Conservation (phyloP, 2,888 invertebrate genomes). For the Baccha elongata region DNA sequence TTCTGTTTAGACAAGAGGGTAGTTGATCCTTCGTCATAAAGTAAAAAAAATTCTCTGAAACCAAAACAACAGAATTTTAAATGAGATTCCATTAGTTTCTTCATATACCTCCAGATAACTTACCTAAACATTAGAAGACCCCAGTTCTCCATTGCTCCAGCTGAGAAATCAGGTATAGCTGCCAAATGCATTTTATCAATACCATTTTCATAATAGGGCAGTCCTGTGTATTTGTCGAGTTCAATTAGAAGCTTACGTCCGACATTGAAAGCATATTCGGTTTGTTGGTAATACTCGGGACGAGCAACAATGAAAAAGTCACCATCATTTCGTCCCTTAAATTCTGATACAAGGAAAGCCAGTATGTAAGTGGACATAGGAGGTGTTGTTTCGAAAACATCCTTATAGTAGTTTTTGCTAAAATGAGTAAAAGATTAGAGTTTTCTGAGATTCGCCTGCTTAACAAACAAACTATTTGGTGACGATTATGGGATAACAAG, state of each 20-base stretch:
- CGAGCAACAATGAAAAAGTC: slow-evolving; percentile 86
- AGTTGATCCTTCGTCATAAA: slow-evolving; percentile 86
- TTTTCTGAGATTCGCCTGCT: no score
- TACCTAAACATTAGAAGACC: slow-evolving; percentile 92
- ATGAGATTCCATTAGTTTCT: no score
- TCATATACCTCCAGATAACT: no score
- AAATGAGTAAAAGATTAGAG: no score
- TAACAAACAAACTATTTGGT: no score
- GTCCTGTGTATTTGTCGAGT: slow-evolving; percentile 85
- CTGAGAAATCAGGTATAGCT: slow-evolving; percentile 92
- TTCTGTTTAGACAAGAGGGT: slow-evolving; percentile 85
- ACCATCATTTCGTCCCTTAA: slow-evolving; percentile 78
- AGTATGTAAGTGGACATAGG: slow-evolving; percentile 91
- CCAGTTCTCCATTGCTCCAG: slow-evolving; percentile 97
- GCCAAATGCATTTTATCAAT: slow-evolving; percentile 91
- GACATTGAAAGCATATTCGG: slow-evolving; percentile 86
- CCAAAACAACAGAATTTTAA: no score
- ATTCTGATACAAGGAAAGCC: slow-evolving; percentile 89
- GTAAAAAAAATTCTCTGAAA: slow-evolving; percentile 87
- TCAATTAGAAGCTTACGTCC: slow-evolving; percentile 83
- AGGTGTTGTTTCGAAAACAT: slow-evolving; percentile 82
- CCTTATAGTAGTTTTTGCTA: slow-evolving; percentile 75
- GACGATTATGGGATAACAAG: no score
- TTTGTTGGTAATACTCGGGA: slow-evolving; percentile 86
- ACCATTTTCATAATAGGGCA: slow-evolving; percentile 83